These are phyloP conservation scores for Amazona vittata DNA, from an alignment of 2,113 vertebrate genomes.

Conservation along the genomic window DNA sequence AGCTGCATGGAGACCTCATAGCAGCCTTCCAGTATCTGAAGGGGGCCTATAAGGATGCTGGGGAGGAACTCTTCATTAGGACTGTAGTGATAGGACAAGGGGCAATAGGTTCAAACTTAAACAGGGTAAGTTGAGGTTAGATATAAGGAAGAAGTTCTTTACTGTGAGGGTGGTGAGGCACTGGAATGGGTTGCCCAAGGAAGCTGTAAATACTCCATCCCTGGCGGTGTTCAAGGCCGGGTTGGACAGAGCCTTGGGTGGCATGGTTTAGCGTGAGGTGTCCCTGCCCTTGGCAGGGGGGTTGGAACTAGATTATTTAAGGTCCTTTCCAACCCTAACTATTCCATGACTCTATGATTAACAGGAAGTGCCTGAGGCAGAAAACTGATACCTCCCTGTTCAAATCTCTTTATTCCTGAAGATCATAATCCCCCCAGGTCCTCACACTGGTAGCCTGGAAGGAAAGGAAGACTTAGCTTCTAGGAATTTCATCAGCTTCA, in stretches of 20 bases:
- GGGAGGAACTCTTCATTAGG: too few relatives aligned
- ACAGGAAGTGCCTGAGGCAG: neutral
- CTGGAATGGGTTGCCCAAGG: neutral
- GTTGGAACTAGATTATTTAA: neutral
- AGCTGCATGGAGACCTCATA: too few relatives aligned
- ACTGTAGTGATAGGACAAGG: too few relatives aligned
- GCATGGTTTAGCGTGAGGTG: neutral
- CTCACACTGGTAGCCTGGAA: neutral
- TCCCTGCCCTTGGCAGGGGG: neutral
- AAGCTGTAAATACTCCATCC: neutral
- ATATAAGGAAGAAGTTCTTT: neutral
- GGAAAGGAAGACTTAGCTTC: neutral
- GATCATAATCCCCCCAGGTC: neutral
- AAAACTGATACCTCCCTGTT: neutral
- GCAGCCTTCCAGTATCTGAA: too few relatives aligned
- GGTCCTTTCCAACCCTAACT: neutral
- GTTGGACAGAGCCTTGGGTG: neutral
- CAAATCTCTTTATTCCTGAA: neutral
- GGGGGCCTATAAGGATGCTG: too few relatives aligned
- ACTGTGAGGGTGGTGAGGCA: neutral
- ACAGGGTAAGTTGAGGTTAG: too few relatives aligned
- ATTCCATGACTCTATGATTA: neutral
- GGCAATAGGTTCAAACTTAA: too few relatives aligned
- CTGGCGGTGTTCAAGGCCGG: neutral
- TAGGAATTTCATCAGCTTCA: neutral